Conservation (phyloP, 2,113 vertebrate species). For the Ciconia maguari region DNA sequence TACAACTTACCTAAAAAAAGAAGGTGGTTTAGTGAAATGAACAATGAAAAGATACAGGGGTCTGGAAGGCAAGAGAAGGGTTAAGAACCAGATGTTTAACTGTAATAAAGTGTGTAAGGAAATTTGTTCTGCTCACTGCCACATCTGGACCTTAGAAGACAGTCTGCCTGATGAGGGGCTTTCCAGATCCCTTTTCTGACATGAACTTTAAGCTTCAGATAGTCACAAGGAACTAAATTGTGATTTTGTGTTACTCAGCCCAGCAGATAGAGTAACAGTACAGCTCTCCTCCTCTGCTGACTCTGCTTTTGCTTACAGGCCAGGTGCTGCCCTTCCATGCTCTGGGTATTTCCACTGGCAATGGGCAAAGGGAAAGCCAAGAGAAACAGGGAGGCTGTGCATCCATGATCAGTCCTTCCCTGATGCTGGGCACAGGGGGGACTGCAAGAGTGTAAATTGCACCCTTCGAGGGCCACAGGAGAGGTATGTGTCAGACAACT, state of each 20-base stretch:
- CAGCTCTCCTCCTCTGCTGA: not conserved
- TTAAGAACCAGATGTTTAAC: not conserved
- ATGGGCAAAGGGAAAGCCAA: not conserved
- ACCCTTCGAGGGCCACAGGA: not conserved
- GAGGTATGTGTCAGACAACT: not conserved
- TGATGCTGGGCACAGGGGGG: not conserved
- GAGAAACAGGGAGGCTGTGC: not conserved
- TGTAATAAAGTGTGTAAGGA: not conserved
- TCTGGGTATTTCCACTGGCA: not conserved
- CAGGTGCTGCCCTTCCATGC: not conserved
- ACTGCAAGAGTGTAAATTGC: not conserved
- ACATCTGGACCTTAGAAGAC: not conserved
- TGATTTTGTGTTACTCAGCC: not conserved
- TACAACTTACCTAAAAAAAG: not conserved
- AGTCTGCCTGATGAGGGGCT: not conserved
- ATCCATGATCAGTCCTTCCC: not conserved
- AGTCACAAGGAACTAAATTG: not conserved
- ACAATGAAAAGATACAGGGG: not conserved
- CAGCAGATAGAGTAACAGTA: not conserved
- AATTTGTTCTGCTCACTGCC: not conserved
- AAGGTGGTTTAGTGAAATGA: not conserved
- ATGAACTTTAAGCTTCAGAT: not conserved
- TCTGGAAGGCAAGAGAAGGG: not conserved
- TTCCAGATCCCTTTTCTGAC: not conserved
- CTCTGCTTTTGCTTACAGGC: not conserved